These are phyloP conservation scores for Galeruca laticollis DNA, from an alignment of 2,888 invertebrate genomes.

Conservation along the genomic window DNA sequence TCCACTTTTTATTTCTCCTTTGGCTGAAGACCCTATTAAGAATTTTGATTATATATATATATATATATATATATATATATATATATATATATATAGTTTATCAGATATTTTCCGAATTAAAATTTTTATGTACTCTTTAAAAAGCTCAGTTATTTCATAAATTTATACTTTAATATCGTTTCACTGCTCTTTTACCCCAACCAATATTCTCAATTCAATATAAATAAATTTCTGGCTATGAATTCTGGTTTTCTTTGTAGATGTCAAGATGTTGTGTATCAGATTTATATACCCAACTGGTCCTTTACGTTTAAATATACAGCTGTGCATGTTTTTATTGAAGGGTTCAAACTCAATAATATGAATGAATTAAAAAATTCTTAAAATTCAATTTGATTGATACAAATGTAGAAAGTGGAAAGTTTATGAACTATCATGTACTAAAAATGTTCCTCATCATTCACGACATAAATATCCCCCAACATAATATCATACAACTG, in stretches of 20 bases:
- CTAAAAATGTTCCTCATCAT: too few species aligned
- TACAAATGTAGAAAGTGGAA: too few species aligned
- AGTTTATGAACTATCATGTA: constrained; percentile 9
- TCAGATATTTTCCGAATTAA: too few species aligned
- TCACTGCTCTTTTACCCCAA: neutral
- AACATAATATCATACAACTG: too few species aligned
- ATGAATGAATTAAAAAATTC: neutral
- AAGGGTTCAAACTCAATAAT: neutral
- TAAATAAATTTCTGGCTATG: neutral
- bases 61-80: too few species aligned
- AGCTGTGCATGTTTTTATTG: neutral
- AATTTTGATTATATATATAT: too few species aligned
- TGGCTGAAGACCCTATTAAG: too few species aligned
- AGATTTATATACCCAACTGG: constrained; percentile 9
- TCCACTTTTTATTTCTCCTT: too few species aligned
- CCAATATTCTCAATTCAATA: neutral
- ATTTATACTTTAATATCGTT: neutral
- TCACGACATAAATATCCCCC: too few species aligned
- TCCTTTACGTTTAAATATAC: neutral
- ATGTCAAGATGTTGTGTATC: constrained; percentile 16
- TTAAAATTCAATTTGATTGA: too few species aligned
- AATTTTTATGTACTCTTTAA: too few species aligned
- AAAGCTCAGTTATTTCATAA: neutral
- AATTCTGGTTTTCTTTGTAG: neutral
- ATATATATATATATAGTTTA: too few species aligned